Conservation (phyloP, 2,888 invertebrate genomes). For the Syrphus vitripennis region DNA sequence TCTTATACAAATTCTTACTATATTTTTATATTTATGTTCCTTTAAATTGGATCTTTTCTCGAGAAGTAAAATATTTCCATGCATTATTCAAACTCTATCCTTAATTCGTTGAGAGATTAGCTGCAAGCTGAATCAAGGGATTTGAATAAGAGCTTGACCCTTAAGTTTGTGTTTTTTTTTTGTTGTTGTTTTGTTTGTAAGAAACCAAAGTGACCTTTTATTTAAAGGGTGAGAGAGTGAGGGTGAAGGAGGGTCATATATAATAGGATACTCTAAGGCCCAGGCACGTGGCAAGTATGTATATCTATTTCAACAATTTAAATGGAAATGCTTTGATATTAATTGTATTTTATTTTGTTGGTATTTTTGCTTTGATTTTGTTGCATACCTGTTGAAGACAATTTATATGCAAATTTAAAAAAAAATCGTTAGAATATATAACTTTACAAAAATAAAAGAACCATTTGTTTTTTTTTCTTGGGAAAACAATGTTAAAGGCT, state of each 20-base stretch:
- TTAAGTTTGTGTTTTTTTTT: neutral
- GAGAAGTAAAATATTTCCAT: constrained; percentile 16
- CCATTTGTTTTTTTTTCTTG: neutral
- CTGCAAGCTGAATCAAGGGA: constrained; percentile 25
- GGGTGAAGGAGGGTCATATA: neutral
- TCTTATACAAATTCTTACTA: neutral
- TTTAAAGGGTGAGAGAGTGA: neutral
- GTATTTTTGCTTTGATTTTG: neutral
- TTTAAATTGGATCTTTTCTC: constrained; percentile 27
- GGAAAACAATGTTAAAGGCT: neutral
- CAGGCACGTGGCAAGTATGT: constrained; percentile 6
- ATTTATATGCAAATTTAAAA: constrained; percentile 16
- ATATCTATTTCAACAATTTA: constrained; percentile 20
- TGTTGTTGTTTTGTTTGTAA: neutral
- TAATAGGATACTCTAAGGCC: neutral
- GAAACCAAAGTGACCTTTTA: constrained; percentile 1
- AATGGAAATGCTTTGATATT: constrained; percentile 6
- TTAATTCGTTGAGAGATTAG: constrained; percentile 35
- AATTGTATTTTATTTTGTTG: neutral
- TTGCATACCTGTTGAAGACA: constrained; percentile 14
- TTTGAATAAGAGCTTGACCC: constrained; percentile 23
- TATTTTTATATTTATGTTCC: constrained; percentile 20
- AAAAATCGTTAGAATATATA: neutral
- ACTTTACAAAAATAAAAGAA: neutral
- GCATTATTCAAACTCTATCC: constrained; percentile 26